phyloP scores from a whole-genome alignment of 1,140 invertebrate species.

The Manduca sexta region DNA sequence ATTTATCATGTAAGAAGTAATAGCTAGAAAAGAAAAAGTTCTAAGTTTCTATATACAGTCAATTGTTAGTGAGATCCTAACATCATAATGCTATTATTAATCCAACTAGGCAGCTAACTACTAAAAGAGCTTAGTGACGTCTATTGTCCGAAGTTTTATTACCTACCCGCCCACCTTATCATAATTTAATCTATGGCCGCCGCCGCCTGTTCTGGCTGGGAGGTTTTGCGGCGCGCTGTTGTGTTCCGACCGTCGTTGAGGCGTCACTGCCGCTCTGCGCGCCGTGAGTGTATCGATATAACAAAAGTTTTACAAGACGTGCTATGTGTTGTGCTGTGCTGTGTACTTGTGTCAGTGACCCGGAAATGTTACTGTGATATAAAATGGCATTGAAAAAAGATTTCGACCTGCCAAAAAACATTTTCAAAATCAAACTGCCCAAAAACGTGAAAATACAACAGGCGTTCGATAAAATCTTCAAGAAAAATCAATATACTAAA shows the following conservation, averaged over 20 bases:
- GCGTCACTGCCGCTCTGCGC: constrained; percentile 16
- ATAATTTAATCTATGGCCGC: constrained; percentile 34
- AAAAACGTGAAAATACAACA: constrained; percentile 57
- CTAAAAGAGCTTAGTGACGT: too few relatives aligned
- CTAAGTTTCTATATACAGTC: too few relatives aligned
- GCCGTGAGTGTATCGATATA: constrained; percentile 31
- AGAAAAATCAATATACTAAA: constrained; percentile 62
- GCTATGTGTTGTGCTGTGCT: constrained; percentile 32
- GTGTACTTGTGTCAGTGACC: constrained; percentile 54
- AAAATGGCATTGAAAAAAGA: constrained; percentile 69
- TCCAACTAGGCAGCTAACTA: too few relatives aligned
- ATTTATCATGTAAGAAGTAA: too few relatives aligned
- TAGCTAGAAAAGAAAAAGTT: too few relatives aligned
- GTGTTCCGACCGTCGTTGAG: constrained; percentile 54
- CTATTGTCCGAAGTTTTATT: background rate
- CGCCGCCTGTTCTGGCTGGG: constrained; percentile 35
- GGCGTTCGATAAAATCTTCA: constrained; percentile 61
- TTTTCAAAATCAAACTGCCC: constrained; percentile 62
- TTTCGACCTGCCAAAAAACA: constrained; percentile 55
- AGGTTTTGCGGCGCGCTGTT: constrained; percentile 50
- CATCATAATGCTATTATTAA: too few relatives aligned
- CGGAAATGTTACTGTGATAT: constrained; percentile 50
- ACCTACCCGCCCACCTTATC: constrained; percentile 5
- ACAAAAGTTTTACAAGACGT: constrained; percentile 9
- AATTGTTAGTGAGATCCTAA: too few relatives aligned